Conservation (phyloP, 2,797 vertebrate genomes). For the Eulemur mongoz region DNA sequence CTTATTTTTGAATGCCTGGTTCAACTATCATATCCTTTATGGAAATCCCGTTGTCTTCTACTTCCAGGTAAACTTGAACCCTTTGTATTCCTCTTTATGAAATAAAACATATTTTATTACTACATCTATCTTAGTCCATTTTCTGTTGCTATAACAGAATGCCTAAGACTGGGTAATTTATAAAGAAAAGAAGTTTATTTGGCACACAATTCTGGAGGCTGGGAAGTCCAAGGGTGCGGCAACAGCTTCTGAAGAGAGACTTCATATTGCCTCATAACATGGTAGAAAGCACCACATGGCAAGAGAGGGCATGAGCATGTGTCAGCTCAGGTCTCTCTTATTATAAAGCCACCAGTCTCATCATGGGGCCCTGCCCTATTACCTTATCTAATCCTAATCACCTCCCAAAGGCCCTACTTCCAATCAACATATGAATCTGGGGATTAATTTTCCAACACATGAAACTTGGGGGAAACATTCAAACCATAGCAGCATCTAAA, state of each 20-base stretch:
- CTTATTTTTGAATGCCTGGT: neutral
- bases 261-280: neutral
- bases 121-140: neutral
- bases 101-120: neutral
- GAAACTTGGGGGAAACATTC: neutral
- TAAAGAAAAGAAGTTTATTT: neutral
- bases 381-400: neutral
- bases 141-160: neutral
- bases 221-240: neutral
- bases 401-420: neutral
- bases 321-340: neutral
- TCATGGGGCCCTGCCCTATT: neutral
- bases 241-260: neutral
- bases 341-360: neutral
- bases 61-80: neutral
- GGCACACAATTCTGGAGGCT: neutral
- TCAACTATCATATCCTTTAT: neutral
- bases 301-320: neutral
- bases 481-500: neutral
- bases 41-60: neutral
- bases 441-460: neutral
- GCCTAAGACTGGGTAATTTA: neutral
- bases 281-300: neutral
- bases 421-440: neutral
- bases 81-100: neutral